Evolutionary conservation across 2,888 invertebrate genomes (phyloP), one percentile per base, ranked within the genome.

Genomic region (Pimpla rufipes): DNA sequence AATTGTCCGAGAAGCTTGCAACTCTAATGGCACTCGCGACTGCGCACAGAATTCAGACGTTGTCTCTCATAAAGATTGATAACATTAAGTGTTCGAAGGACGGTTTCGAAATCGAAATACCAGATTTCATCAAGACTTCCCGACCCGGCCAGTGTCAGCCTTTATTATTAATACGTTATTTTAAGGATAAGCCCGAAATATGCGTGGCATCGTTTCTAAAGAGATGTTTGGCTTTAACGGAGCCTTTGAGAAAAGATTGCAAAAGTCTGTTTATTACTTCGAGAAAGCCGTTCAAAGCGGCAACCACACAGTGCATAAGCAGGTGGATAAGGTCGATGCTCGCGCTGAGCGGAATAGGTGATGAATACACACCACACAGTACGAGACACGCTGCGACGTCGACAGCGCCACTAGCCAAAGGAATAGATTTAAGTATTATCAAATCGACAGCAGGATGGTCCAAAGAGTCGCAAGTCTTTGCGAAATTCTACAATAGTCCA

Each of bases 11-110:
- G 21, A 79, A 74, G n/a, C 74, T 79, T 18, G 79, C 59, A 45
- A 81, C 81, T 13, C 45, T 84, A 35, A 47, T 81, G 50, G 75
- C 66, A 5, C 67, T 84, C 1, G 76, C 45, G 10, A 79, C 81
- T 11, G 79, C 81, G 11, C 76, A 84, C 40, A 29, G 81, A 21
- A 59, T 79, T 7, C 82, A 85, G 59, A 81, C 79, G 8, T 75
- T 84, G 13, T 62, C 76, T 16, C 37, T 84, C 3, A 84, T 81
- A 5, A 76, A 67, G 10, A 42, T 81, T 16, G 23, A 18, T 45
- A 70, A 83, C 37, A 75, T 79, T 47, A 66, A 29, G 21, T 21
- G 35, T 6, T 18, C 45, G 7, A 11, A 47, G 42, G 68, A 79
- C n/a, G 76, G 79, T 16, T 70, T 81, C 45, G 68, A 81, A 42